Evolutionary conservation across 2,113 vertebrate species (phyloP).

Genomic region (Fulica atra): DNA sequence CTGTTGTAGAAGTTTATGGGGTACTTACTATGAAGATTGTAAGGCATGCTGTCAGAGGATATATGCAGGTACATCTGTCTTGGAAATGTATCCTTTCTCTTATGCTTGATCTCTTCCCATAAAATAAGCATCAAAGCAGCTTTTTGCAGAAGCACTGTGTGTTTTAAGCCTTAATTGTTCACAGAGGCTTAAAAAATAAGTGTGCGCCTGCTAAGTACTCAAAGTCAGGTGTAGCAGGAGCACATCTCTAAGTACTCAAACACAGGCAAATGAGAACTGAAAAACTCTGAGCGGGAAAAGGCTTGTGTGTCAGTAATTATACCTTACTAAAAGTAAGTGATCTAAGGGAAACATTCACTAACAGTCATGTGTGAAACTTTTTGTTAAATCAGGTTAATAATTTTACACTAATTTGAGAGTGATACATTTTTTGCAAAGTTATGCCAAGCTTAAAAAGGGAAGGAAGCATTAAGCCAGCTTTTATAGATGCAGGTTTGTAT

Average conservation of each 20-base stretch:
- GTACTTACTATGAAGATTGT: not conserved
- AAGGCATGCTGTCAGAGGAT: not conserved
- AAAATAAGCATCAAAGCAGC: not conserved
- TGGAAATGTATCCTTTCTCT: not conserved
- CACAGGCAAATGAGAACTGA: not conserved
- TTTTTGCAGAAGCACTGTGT: not conserved
- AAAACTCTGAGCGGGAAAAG: not conserved
- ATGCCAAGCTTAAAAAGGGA: not conserved
- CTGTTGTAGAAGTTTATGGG: not conserved
- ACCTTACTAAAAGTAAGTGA: not conserved
- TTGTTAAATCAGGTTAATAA: not conserved
- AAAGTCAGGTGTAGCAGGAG: not conserved
- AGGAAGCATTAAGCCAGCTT: not conserved
- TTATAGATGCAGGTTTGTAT: not conserved
- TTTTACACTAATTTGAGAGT: not conserved
- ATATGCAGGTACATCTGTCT: accelerated
- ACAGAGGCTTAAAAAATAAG: not conserved
- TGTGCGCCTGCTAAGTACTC: not conserved
- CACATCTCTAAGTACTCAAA: not conserved
- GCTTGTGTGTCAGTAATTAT: not conserved
- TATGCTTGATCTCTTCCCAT: not conserved
- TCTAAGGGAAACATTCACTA: not conserved
- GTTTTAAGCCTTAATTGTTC: not conserved
- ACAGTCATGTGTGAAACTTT: not conserved
- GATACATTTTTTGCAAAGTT: not conserved